Conservation (phyloP, 2,888 invertebrate species). For the Tiliacea citrago region DNA sequence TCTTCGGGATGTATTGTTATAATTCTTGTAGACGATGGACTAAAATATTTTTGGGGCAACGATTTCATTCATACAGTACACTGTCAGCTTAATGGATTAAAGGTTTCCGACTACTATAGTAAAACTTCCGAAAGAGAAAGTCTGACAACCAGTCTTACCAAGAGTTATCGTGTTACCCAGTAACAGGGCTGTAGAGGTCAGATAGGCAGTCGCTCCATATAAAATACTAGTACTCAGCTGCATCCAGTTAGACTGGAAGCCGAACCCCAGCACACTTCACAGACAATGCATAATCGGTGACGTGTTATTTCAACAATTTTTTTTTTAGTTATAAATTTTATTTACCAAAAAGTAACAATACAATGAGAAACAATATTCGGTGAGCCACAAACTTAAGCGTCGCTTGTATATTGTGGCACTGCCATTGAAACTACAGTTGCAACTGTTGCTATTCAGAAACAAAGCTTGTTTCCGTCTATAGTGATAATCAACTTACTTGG, state of each 20-base stretch:
- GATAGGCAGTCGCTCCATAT: background rate
- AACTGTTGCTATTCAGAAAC: constrained; percentile 21
- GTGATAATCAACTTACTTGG: constrained; percentile 6
- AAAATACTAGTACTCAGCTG: background rate
- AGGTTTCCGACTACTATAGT: background rate
- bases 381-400: too few relatives aligned
- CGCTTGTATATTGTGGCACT: too few relatives aligned
- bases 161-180: background rate
- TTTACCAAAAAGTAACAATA: too few relatives aligned
- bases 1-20: background rate
- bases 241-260: background rate
- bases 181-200: background rate
- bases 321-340: too few relatives aligned
- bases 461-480: background rate
- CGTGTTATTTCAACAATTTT: background rate
- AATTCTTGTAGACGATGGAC: background rate
- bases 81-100: background rate
- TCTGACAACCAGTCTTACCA: background rate
- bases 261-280: background rate
- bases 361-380: too few relatives aligned
- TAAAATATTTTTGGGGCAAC: background rate
- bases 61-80: background rate
- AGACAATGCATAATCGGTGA: constrained; percentile 20
- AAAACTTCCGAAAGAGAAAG: background rate
- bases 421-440: constrained; percentile 3